Evolutionary conservation across 2,888 invertebrate genomes (phyloP).

Genomic region (Thecocarcelia acutangulata): DNA sequence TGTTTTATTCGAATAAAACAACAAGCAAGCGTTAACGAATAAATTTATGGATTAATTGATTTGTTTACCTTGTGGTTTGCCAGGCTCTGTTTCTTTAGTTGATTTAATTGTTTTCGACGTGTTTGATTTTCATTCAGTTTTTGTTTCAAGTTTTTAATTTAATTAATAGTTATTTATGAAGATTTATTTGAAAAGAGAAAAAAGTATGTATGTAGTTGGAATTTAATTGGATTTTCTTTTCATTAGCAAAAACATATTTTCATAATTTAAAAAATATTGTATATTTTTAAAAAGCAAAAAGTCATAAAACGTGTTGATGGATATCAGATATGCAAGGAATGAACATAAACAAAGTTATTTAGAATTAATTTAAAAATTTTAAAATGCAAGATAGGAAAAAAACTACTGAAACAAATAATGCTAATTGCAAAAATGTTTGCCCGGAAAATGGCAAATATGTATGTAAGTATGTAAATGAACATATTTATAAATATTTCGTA

Average conservation of each 20-base stretch:
- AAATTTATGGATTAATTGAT: slow-evolving; percentile 50
- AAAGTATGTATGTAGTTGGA: slow-evolving; percentile 23
- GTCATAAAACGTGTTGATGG: no score
- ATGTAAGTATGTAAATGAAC: no score
- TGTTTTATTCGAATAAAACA: slow-evolving; percentile 5
- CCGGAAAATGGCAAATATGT: no score
- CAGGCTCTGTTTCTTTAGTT: slow-evolving; percentile 75
- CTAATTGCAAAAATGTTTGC: no score
- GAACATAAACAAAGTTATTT: slow-evolving; percentile 5
- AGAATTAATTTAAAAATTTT: slow-evolving; percentile 5
- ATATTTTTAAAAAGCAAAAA: slow-evolving; percentile 42
- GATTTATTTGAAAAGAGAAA: slow-evolving; percentile 32
- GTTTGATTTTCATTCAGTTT: slow-evolving; percentile 12
- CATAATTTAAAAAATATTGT: slow-evolving; percentile 40
- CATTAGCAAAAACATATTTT: neutral
- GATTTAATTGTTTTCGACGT: slow-evolving; percentile 33
- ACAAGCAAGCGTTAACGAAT: slow-evolving; percentile 16
- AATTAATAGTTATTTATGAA: slow-evolving; percentile 29
- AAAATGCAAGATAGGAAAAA: no score
- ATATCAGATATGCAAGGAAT: no score
- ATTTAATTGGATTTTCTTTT: slow-evolving; percentile 23
- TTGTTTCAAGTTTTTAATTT: slow-evolving; percentile 17
- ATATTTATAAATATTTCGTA: no score
- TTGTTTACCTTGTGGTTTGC: slow-evolving; percentile 78
- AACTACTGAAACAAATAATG: no score